phyloP scores from a whole-genome alignment of 2,888 invertebrate genomes.

The Pemphredon lugubris region DNA sequence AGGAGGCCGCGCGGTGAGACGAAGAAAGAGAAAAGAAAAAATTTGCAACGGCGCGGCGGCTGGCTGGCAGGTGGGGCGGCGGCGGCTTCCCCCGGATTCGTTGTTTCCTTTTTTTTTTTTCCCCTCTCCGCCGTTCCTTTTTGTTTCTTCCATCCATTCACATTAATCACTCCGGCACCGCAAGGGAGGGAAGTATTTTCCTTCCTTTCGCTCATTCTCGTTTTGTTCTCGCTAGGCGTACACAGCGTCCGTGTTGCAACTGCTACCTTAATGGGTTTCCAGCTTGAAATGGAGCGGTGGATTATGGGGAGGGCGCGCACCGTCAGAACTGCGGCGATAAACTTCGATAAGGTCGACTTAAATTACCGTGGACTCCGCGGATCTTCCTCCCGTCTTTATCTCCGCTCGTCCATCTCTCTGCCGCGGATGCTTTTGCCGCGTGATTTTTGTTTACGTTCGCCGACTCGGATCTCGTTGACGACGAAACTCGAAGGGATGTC shows the following conservation, averaged over 20 bases:
- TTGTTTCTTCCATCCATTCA: slow-evolving; percentile 57
- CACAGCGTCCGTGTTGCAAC: slow-evolving; percentile 49
- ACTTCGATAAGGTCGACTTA: slow-evolving; percentile 59
- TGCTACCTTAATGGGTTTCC: slow-evolving; percentile 62
- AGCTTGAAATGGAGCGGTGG: slow-evolving; percentile 52
- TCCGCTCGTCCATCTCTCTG: too few relatives aligned
- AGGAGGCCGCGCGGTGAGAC: too few relatives aligned
- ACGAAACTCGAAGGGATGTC: too few relatives aligned
- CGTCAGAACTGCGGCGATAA: slow-evolving; percentile 56
- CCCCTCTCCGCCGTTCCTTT: slow-evolving; percentile 26
- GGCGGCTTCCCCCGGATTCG: too few relatives aligned
- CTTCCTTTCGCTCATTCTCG: slow-evolving; percentile 38
- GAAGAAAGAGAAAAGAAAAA: too few relatives aligned
- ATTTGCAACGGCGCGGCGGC: too few relatives aligned
- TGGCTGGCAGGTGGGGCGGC: too few relatives aligned
- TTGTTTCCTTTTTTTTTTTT: too few relatives aligned
- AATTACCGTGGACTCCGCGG: slow-evolving; percentile 50
- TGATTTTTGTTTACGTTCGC: slow-evolving; percentile 2
- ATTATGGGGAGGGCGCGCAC: slow-evolving; percentile 52
- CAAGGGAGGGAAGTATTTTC: slow-evolving; percentile 11
- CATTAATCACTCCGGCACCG: slow-evolving; percentile 61
- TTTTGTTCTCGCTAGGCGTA: slow-evolving; percentile 48
- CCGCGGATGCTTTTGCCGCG: too few relatives aligned
- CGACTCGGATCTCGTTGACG: too few relatives aligned
- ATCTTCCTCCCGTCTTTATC: too few relatives aligned